phyloP scores from a whole-genome alignment of 2,888 invertebrate species.

The Eucera pruinosa region DNA sequence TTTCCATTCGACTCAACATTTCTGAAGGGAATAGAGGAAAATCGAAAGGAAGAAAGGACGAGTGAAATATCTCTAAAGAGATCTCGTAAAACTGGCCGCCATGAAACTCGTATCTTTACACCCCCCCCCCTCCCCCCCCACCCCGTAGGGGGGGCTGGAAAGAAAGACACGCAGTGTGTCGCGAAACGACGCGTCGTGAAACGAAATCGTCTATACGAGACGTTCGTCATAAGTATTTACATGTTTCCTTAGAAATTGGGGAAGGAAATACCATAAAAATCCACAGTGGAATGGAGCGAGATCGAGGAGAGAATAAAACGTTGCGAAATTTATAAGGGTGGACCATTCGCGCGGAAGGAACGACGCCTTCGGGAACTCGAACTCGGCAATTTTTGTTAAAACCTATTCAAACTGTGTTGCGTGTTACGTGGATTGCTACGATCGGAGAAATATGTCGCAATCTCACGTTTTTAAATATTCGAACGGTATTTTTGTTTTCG shows the following conservation, averaged over 20 bases:
- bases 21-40: not conserved
- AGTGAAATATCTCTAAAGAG: conserved; percentile 67
- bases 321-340: conserved; percentile 66
- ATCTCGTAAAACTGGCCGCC: conserved; percentile 64
- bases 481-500: not conserved
- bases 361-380: conserved; percentile 47
- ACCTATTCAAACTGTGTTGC: conserved; percentile 19
- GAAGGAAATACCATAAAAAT: conserved; percentile 58
- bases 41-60: not conserved
- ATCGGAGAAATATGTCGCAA: conserved; percentile 5
- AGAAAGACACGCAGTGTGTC: not conserved
- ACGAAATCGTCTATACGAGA: conserved; percentile 64
- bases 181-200: conserved; percentile 63
- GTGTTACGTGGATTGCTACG: not conserved
- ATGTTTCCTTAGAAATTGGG: conserved; percentile 48
- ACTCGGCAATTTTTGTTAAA: conserved; percentile 8
- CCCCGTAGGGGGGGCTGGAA: not conserved
- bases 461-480: conserved; percentile 30
- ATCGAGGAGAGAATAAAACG: conserved; percentile 60
- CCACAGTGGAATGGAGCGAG: conserved; percentile 50
- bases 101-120: conserved; percentile 61
- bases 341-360: conserved; percentile 30
- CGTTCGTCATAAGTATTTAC: conserved; percentile 67
- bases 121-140: too few relatives aligned
- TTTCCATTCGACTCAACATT: too few relatives aligned